A percentile compares a stretch with the other conserved stretches of the same genome.
phyloP scores from a whole-genome alignment of 1,140 invertebrate species.

The Drosophila hydei region DNA sequence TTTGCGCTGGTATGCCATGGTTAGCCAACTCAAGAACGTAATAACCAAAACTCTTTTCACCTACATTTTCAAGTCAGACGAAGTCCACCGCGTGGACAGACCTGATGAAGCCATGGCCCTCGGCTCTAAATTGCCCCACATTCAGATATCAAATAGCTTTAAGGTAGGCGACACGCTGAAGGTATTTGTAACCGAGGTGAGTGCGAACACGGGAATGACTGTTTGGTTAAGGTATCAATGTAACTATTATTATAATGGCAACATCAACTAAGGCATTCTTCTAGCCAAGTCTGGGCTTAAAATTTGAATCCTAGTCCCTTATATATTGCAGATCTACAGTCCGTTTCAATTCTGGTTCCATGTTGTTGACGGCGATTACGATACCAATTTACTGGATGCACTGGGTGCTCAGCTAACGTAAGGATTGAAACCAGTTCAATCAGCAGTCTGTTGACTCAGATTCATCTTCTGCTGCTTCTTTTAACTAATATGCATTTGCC shows the following conservation, averaged over 20 bases:
- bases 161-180: not conserved
- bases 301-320: too few species aligned
- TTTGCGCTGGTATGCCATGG: slow-evolving; percentile 18
- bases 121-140: not conserved
- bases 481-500: not conserved
- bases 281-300: too few species aligned
- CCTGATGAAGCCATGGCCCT: slow-evolving; percentile 17
- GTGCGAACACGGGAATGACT: too few species aligned
- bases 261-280: too few species aligned
- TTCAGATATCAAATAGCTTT: not conserved
- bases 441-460: too few species aligned
- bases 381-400: not conserved
- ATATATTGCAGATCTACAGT: slow-evolving; percentile 36
- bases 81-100: slow-evolving; percentile 39
- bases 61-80: slow-evolving; percentile 28
- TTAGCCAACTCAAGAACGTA: not conserved
- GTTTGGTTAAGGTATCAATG: too few species aligned
- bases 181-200: slow-evolving; percentile 29
- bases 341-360: slow-evolving; percentile 67
- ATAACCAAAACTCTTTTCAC: not conserved
- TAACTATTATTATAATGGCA: too few species aligned
- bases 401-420: slow-evolving; percentile 11
- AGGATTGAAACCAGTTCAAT: slow-evolving; percentile 2
- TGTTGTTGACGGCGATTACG: not conserved
- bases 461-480: not conserved